Conservation (phyloP, 2,113 vertebrate species). For the Lichenostomus cassidix region DNA sequence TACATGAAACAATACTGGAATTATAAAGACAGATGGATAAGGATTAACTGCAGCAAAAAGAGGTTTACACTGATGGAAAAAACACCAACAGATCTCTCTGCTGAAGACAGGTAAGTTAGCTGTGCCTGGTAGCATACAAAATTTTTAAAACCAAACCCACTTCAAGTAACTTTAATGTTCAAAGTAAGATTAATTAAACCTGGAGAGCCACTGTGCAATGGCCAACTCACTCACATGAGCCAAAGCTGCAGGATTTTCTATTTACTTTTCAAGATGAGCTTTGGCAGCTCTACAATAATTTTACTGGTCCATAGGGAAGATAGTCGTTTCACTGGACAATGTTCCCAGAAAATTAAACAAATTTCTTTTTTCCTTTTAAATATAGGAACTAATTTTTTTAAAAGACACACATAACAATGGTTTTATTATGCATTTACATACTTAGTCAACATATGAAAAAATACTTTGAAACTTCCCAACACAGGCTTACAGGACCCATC, state of each 20-base stretch:
- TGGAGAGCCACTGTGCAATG: neutral
- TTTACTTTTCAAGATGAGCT: constrained; percentile 43
- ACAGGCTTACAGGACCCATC: neutral
- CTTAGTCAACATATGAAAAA: neutral
- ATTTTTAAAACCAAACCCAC: neutral
- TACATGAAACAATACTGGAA: constrained; percentile 62
- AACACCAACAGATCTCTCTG: neutral
- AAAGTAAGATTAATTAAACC: neutral
- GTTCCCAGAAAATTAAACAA: constrained; percentile 42
- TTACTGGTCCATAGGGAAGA: constrained; percentile 38
- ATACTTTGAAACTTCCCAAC: neutral
- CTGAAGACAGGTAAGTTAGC: neutral
- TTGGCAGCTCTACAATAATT: constrained; percentile 51
- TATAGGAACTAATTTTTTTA: neutral
- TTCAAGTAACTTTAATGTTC: neutral
- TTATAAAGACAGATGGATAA: constrained; percentile 50
- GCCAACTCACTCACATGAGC: neutral
- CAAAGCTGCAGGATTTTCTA: constrained; percentile 27
- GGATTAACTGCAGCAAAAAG: constrained; percentile 33
- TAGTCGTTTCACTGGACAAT: constrained; percentile 21
- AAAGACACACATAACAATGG: neutral
- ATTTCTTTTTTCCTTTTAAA: neutral
- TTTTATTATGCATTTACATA: neutral
- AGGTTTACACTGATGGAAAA: constrained; percentile 22
- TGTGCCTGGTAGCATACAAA: neutral